Base-by-base conservation (phyloP, 2,797 vertebrate genomes). In the Gorsachius magnificus region DNA sequence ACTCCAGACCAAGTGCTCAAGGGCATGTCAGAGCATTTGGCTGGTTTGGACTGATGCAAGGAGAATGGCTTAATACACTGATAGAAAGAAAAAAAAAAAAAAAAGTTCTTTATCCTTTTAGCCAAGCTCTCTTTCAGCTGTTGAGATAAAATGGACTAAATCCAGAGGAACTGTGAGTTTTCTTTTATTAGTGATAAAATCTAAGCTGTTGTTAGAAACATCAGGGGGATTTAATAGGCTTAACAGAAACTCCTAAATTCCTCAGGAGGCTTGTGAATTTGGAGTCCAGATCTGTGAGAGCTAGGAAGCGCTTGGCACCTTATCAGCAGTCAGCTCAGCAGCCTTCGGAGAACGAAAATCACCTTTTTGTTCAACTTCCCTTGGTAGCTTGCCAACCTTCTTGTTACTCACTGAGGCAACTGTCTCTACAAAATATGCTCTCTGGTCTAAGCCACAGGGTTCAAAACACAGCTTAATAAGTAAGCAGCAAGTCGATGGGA, bases 171-270 rank as follows among this genome's bases (percentile, higher is more conserved):
- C 46, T 48, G 53, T 69, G 64, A 91, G 66, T 43, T 94, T 90
- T 90, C 58, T 88, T 95, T 79, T 38, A 68, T 65, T 76, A 87
- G 41, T 71, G 90, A 94, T 95, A 93, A 96, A 85, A 96, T 95
- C 87, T 91, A 87, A 91, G 89, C 58, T 93, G 84, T 80, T 94
- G 57, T 92, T 90, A 71, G 65, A 95, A 95, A 95, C n/a, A 70
- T 85, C 87, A 85, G 45, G 29, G 51, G 65, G 41, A 81, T 90
- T 96, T 91, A 91, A 90, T 8, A 91, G 75, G 83, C 70, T 96
- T 97, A 96, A 57, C 43, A 63, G 48, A 36, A 63, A 58, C n/a
- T 94, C 35, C 66, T 82, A 46, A 89, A 94, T 90, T 90, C 69
- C 85, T 94, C 54, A 60, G 77, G 28, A 90, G 69, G 54, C 33